Percentiles rank a stretch among this genome's conserved stretches.
Evolutionary conservation across 2,888 invertebrate genomes (phyloP).

Genomic region (Nesidiocoris tenuis): DNA sequence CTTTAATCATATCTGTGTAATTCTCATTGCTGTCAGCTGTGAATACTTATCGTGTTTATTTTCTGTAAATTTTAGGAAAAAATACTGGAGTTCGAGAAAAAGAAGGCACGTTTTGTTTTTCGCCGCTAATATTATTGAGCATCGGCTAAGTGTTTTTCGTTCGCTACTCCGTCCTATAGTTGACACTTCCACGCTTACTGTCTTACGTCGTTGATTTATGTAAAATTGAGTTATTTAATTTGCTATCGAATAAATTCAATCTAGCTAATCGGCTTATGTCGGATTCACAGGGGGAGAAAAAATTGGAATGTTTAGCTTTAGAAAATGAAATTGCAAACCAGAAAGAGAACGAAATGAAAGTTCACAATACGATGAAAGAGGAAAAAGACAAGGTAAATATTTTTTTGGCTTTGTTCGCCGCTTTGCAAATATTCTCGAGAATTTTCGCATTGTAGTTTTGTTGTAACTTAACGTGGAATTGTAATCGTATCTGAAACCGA

Average conservation of each 20-base stretch:
- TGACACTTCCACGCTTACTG: not conserved
- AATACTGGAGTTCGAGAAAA: conserved; percentile 61
- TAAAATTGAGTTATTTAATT: conserved; percentile 8
- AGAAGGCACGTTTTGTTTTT: conserved; percentile 61
- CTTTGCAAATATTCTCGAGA: no score
- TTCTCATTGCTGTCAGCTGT: conserved; percentile 2
- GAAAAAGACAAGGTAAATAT: conserved; percentile 60
- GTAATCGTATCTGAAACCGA: not conserved
- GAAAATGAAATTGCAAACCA: conserved; percentile 66
- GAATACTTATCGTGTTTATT: conserved; percentile 12
- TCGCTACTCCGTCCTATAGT: not conserved
- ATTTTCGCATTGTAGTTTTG: not conserved
- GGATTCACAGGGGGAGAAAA: conserved; percentile 58
- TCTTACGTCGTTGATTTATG: not conserved
- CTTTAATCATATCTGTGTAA: not conserved
- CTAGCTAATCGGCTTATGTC: not conserved
- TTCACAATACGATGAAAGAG: conserved; percentile 64
- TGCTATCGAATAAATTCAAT: not conserved
- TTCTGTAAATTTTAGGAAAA: conserved; percentile 60
- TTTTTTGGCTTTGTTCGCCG: no score
- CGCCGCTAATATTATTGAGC: conserved; percentile 7
- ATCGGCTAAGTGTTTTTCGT: not conserved
- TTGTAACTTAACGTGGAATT: not conserved
- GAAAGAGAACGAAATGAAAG: conserved; percentile 64
- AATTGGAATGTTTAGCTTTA: conserved; percentile 59